Conservation (phyloP, 2,113 vertebrate species). For the Lamprotornis superbus region DNA sequence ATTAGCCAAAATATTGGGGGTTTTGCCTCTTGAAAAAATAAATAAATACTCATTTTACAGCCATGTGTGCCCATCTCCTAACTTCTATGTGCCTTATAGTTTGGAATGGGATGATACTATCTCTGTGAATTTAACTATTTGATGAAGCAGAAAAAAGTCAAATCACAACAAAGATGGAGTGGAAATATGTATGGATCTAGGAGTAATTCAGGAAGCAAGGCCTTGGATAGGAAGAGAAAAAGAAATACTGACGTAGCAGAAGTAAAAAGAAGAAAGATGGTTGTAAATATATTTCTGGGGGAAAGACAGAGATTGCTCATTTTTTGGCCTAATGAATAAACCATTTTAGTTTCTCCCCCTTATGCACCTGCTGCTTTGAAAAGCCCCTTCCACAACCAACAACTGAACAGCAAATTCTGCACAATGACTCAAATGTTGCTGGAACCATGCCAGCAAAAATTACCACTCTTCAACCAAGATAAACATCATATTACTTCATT, state of each 20-base stretch:
- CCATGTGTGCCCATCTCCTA: background rate
- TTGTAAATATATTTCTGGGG: conserved; percentile 67
- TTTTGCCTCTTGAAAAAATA: background rate
- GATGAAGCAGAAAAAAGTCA: conserved; percentile 15
- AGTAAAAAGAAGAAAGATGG: conserved; percentile 40
- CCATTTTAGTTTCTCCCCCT: conserved; percentile 72
- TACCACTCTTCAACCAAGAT: conserved; percentile 96
- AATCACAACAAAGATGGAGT: conserved; percentile 48
- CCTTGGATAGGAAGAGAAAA: conserved; percentile 48
- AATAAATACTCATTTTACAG: background rate
- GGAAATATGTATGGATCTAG: background rate
- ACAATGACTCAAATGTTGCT: conserved; percentile 80
- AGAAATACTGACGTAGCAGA: conserved; percentile 20
- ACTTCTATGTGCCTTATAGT: background rate
- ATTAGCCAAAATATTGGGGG: conserved; percentile 51
- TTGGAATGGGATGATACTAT: background rate
- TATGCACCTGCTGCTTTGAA: conserved; percentile 83
- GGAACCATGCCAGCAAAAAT: conserved; percentile 87
- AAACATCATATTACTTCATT: conserved; percentile 99
- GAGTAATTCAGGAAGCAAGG: conserved; percentile 61
- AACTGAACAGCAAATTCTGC: conserved; percentile 80
- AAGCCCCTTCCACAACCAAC: conserved; percentile 75
- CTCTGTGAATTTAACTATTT: conserved; percentile 2
- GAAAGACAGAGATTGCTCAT: conserved; percentile 79
- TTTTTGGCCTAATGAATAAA: conserved; percentile 90